Percentiles rank a stretch among this genome's conserved stretches.
phyloP scores from a whole-genome alignment of 2,888 invertebrate species.

The Standfussiana lucernea region DNA sequence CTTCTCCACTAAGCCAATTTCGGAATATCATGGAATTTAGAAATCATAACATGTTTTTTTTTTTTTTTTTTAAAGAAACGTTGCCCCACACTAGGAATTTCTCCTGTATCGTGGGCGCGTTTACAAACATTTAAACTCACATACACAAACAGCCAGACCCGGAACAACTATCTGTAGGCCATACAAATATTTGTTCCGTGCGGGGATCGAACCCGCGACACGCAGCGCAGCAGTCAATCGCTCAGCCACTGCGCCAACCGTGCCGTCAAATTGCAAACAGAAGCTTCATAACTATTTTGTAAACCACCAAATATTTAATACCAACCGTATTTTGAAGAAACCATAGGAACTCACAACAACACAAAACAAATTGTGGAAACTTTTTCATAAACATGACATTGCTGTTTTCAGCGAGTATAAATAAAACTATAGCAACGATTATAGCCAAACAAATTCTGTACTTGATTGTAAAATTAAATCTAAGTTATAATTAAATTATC shows the following conservation, averaged over 20 bases:
- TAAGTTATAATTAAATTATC: background rate
- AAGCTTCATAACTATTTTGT: conserved; percentile 10
- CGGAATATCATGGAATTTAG: background rate
- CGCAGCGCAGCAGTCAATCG: too few species aligned
- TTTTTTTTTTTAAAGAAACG: too few species aligned
- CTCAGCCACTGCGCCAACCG: too few species aligned
- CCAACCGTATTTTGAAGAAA: conserved; percentile 13
- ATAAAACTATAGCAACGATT: background rate
- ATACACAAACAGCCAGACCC: too few species aligned
- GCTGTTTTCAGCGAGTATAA: background rate
- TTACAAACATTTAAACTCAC: too few species aligned
- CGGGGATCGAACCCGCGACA: too few species aligned
- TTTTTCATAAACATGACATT: background rate
- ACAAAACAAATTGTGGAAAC: too few species aligned
- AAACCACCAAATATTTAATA: conserved; percentile 6
- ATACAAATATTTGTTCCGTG: too few species aligned
- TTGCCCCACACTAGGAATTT: too few species aligned
- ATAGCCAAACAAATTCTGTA: background rate
- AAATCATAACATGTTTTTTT: background rate
- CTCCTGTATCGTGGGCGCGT: too few species aligned
- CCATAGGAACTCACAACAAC: conserved; percentile 1
- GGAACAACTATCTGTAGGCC: too few species aligned
- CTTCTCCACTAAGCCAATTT: conserved; percentile 8
- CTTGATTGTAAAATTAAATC: background rate
- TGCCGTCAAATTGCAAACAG: background rate